Base-by-base conservation (phyloP, 2,797 vertebrate genomes). In the Ataeniobius toweri region DNA sequence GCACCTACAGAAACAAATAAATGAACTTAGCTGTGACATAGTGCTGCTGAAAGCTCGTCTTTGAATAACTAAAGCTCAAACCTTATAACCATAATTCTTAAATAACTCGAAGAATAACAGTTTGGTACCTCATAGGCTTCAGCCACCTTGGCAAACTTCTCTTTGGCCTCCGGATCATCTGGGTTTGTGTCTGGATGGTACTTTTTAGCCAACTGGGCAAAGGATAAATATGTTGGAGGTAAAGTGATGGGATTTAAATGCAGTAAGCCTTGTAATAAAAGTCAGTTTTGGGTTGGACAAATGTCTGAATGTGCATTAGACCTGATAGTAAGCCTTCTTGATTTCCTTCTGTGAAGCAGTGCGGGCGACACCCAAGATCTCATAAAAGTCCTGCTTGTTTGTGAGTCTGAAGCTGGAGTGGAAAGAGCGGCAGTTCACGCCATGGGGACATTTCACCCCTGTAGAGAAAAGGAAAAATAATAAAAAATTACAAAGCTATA, bases 281-380 rank as follows among this genome's bases (percentile, higher is more conserved):
- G 41, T 26, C 5, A 16, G 41, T 48, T 48, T 10, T 69, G 41
- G 41, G 24, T 18, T 48, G 5, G n/a, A n/a, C 20, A 68, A 68
- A 41, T 5, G 8, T 44, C 22, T 44, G 39, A 68, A 41, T 44
- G 22, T 0, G 2, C 20, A 31, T 58, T 90, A 81, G 85, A 97
- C 98, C 96, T 98, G 96, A 89, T 98, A 98, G 89, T 99, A 99
- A 1, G 98, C 96, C 88, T 98, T 99, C 91, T 99, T 99, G 89
- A 99, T 98, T 74, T 99, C 98, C 90, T 97, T 99, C 93, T 98
- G 97, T 10, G 94, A 94, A 58, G 97, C 96, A 0, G 86, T 91
- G 79, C 96, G 96, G 22, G 97, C 91, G 8, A 99, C 94, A 18
- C 97, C 98, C 89, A 99, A 74, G 36, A 97, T 90, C 87, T 96